Evolutionary conservation across 2,888 invertebrate genomes (phyloP).

Genomic region (Diarsia brunnea): DNA sequence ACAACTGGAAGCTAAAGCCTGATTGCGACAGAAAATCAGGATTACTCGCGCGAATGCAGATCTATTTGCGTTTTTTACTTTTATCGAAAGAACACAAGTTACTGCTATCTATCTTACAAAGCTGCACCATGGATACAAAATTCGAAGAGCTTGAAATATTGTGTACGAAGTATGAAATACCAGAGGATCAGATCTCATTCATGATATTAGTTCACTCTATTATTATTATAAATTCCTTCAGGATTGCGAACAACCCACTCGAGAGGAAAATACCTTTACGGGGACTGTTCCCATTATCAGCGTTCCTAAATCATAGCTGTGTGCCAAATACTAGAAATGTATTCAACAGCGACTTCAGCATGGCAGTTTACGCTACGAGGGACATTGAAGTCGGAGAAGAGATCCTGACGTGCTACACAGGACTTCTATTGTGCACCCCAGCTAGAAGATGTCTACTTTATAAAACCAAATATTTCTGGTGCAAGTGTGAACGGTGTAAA

Average conservation of each 20-base stretch:
- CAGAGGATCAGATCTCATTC: conserved; percentile 87
- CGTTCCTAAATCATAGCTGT: conserved; percentile 93
- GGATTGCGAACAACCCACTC: conserved; percentile 82
- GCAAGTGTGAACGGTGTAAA: conserved; percentile 91
- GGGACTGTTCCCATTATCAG: conserved; percentile 92
- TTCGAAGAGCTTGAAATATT: conserved; percentile 88
- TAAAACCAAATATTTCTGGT: conserved; percentile 92
- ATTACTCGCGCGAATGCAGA: conserved; percentile 73
- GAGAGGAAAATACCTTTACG: conserved; percentile 85
- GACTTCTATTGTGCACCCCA: conserved; percentile 92
- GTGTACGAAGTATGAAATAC: conserved; percentile 83
- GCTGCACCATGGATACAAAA: conserved; percentile 73
- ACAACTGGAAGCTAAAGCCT: conserved; percentile 84
- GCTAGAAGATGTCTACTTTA: conserved; percentile 91
- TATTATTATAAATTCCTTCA: conserved; percentile 92
- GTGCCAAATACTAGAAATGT: conserved; percentile 92
- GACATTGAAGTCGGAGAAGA: conserved; percentile 91
- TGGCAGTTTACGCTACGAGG: conserved; percentile 91
- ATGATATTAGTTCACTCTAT: conserved; percentile 89
- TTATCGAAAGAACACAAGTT: conserved; percentile 81
- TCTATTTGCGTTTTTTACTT: conserved; percentile 79
- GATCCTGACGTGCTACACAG: conserved; percentile 92
- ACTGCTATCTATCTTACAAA: conserved; percentile 87
- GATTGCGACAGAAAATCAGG: conserved; percentile 64
- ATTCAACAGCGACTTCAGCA: conserved; percentile 88